phyloP scores from a whole-genome alignment of 2,888 invertebrate genomes.

The Atrina japonica region DNA sequence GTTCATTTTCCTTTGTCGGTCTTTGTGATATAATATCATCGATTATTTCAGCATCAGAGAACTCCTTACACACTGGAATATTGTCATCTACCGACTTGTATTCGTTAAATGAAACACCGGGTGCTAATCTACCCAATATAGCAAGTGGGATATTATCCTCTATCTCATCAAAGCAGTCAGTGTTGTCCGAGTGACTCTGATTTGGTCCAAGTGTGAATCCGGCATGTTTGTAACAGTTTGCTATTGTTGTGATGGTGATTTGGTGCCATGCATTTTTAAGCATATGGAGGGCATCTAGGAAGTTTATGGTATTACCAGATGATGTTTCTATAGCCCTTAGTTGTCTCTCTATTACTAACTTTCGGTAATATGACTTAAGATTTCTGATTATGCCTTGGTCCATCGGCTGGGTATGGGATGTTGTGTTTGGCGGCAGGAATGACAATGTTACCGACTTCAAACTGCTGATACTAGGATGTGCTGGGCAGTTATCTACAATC shows the following conservation, averaged over 20 bases:
- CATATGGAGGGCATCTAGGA: constrained; percentile 42
- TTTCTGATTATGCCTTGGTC: constrained; percentile 59
- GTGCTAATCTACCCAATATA: background rate
- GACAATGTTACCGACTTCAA: constrained; percentile 45
- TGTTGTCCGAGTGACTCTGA: background rate
- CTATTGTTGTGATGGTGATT: constrained; percentile 15
- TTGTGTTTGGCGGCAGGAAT: constrained; percentile 62
- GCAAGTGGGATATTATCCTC: constrained; percentile 33
- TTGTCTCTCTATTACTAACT: constrained; percentile 18
- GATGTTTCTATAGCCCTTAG: constrained; percentile 34
- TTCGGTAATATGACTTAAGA: constrained; percentile 50
- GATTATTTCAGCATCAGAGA: background rate
- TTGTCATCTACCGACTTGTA: constrained; percentile 1
- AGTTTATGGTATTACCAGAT: constrained; percentile 16
- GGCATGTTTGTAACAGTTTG: constrained; percentile 25
- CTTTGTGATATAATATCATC: background rate
- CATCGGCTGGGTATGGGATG: constrained; percentile 58
- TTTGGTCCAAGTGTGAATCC: constrained; percentile 1
- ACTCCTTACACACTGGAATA: background rate
- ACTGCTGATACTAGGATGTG: constrained; percentile 33
- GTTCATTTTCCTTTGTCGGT: background rate
- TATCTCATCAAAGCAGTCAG: background rate
- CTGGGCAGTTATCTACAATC: constrained; percentile 56
- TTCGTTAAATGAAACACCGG: constrained; percentile 1
- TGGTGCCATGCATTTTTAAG: constrained; percentile 45